Base-by-base conservation (phyloP, 2,797 vertebrate genomes). In the Clarias laeviceps region DNA sequence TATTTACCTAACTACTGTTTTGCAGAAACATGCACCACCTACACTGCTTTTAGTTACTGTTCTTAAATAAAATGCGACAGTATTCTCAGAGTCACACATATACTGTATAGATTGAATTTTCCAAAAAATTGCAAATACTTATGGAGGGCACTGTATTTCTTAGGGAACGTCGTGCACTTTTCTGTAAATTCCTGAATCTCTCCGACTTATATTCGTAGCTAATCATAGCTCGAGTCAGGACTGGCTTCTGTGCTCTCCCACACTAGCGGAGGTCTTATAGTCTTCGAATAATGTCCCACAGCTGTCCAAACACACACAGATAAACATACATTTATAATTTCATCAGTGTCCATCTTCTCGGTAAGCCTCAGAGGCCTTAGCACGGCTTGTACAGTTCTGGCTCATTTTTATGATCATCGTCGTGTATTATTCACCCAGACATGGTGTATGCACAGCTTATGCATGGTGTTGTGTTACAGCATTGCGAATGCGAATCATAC, bases 301-400 rank as follows among this genome's bases (percentile, higher is more conserved):
- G 94, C 93, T 95, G 93, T 94, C 91, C 85, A 94, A 95, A 94
- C 93, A 94, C 81, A 73, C 80, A 37, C 82, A 80, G 27, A 81
- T 61, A 82, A 54, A 66, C 81, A 86, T 34, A 34, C 86, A 83
- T 27, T 70, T 85, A 81, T 80, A 86, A 94, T 93, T 93, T 81
- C 79, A 83, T 70, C 40, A 40, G 54, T 72, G 34, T 79, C 65
- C 65, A 72, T 79, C 77, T 72, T 72, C 64, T 80, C 37, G 37
- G 59, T 59, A 79, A 78, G 78, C 77, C 85, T 74, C 82, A 59
- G 66, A 76, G 18, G 56, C 80, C 78, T 80, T 77, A 56, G 66
- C 77, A 54, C 73, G 82, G 83, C 84, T 34, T 56, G 61, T 32
- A 17, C 29, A n/a, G 56, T 37, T 12, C 57, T 59, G 24, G 74